A percentile compares a stretch with the other conserved stretches of the same genome.
These are phyloP conservation scores for Drosophila sproati DNA, from an alignment of 1,140 invertebrate species.

Conservation along the genomic window DNA sequence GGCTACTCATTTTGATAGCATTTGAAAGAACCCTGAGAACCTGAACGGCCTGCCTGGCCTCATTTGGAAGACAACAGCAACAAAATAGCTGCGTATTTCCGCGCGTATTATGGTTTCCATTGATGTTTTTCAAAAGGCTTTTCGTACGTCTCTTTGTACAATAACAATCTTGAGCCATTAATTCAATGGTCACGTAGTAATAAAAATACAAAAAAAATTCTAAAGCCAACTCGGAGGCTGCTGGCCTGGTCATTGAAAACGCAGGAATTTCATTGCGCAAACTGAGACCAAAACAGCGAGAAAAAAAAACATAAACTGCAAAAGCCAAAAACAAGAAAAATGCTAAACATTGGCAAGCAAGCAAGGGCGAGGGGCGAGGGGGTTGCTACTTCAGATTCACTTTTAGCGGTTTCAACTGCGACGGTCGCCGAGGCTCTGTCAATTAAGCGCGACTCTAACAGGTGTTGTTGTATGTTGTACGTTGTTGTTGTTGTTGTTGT, in stretches of 20 bases:
- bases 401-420: constrained; percentile 52
- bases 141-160: constrained; percentile 3
- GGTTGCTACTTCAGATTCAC: constrained; percentile 56
- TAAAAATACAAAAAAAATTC: constrained; percentile 52
- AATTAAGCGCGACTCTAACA: constrained; percentile 45
- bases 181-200: constrained; percentile 68
- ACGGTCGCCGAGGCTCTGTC: constrained; percentile 44
- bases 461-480: constrained; percentile 11
- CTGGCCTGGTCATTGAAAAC: constrained; percentile 48
- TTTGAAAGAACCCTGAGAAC: constrained; percentile 38
- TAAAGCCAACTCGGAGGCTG: constrained; percentile 53
- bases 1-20: not conserved
- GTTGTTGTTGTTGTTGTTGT: constrained; percentile 20
- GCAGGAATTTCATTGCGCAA: constrained; percentile 67
- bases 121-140: constrained; percentile 38
- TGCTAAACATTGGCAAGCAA: constrained; percentile 1
- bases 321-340: constrained; percentile 37
- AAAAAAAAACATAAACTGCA: not conserved
- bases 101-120: constrained; percentile 36
- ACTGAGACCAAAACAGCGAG: constrained; percentile 33
- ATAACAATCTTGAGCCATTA: constrained; percentile 50
- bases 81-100: constrained; percentile 39
- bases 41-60: constrained; percentile 16
- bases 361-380: not conserved
- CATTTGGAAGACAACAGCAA: constrained; percentile 25